Evolutionary conservation across 53 echinoderm and acorn worm species (phyloP).

Genomic region (Echinarachnius parma): DNA sequence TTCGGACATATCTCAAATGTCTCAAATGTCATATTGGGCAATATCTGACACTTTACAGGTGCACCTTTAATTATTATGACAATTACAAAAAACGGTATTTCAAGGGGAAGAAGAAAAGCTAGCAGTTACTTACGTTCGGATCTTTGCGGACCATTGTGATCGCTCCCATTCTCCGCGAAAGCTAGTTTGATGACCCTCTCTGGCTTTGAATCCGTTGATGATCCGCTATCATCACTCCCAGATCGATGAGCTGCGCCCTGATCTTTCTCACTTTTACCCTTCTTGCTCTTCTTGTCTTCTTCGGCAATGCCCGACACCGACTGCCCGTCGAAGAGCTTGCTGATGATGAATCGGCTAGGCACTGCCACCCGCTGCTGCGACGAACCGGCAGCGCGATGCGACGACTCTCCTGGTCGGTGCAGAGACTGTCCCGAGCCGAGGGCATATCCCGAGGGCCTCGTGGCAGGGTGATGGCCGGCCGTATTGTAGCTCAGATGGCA

Average conservation of each 20-base stretch:
- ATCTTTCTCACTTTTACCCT: no score
- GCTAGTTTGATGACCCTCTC: slow-evolving; percentile 11
- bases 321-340: slow-evolving; percentile 15
- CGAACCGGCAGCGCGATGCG: neutral
- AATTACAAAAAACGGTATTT: no score
- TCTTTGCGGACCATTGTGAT: no score
- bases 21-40: no score
- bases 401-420: neutral
- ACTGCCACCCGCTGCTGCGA: neutral
- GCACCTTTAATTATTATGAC: no score
- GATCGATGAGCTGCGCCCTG: no score
- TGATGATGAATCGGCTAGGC: slow-evolving; percentile 21
- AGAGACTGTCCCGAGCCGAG: neutral
- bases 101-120: no score
- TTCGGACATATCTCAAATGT: no score
- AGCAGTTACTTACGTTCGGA: no score
- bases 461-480: slow-evolving; percentile 10
- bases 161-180: no score
- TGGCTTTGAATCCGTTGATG: neutral
- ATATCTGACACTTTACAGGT: no score
- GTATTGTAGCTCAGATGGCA: neutral
- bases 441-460: slow-evolving; percentile 4
- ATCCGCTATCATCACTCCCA: slow-evolving; percentile 11
- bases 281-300: neutral
- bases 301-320: neutral